A percentile compares a stretch with the other conserved stretches of the same genome.
Evolutionary conservation across 1,140 invertebrate genomes (phyloP).

Genomic region (Brachionus plicatilis): DNA sequence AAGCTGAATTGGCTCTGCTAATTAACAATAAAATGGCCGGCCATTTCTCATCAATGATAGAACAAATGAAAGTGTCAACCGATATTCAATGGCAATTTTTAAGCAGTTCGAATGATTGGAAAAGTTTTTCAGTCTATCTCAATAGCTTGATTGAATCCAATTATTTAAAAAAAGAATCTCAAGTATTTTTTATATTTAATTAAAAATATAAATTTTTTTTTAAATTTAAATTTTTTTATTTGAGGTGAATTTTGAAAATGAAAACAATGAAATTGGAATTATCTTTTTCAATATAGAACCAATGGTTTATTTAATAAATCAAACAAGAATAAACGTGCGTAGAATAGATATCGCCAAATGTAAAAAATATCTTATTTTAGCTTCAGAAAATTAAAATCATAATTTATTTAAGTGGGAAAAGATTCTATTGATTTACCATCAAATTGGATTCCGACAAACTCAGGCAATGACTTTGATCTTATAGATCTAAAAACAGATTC

Average conservation of each 20-base stretch:
- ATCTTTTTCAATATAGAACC: not conserved
- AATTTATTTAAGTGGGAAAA: not conserved
- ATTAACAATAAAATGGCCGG: not conserved
- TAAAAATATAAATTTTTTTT: not conserved
- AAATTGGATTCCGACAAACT: not conserved
- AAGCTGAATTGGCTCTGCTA: not conserved
- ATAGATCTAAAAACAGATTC: not conserved
- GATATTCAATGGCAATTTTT: conserved; percentile 24
- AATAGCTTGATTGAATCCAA: conserved; percentile 10
- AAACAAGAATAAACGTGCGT: not conserved
- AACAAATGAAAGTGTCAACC: not conserved
- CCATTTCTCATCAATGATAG: not conserved
- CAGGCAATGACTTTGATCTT: not conserved
- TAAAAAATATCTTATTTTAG: not conserved
- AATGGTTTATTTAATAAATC: not conserved
- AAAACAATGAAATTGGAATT: not conserved
- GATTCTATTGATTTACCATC: not conserved
- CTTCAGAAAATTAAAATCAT: too few relatives aligned
- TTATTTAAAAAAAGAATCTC: not conserved
- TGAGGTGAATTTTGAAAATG: not conserved
- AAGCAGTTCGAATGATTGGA: not conserved
- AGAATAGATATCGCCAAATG: not conserved
- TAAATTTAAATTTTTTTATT: not conserved
- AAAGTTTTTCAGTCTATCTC: conserved; percentile 4
- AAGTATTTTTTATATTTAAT: not conserved